phyloP scores from a whole-genome alignment of 2,888 invertebrate genomes.

The Lymantria dispar region DNA sequence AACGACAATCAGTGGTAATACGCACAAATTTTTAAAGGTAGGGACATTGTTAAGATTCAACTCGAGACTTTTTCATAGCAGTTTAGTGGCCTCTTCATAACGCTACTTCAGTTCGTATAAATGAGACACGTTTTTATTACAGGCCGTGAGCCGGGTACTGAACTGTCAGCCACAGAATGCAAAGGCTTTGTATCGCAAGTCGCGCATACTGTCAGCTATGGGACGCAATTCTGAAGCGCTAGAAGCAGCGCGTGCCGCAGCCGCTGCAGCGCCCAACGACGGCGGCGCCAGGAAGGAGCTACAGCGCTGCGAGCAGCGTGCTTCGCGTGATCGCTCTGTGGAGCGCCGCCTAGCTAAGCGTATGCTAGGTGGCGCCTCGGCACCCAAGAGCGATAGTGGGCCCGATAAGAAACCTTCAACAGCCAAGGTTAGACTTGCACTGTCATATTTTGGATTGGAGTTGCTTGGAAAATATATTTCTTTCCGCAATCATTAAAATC shows the following conservation, averaged over 20 bases:
- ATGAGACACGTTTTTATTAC: constrained; percentile 23
- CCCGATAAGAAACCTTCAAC: constrained; percentile 67
- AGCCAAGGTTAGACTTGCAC: constrained; percentile 49
- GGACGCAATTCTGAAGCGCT: constrained; percentile 87
- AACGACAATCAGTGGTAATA: too few species aligned
- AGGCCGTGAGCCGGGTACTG: constrained; percentile 91
- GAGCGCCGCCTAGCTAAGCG: constrained; percentile 76
- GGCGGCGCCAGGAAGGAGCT: constrained; percentile 65
- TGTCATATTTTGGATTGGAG: not conserved
- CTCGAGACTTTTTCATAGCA: too few species aligned
- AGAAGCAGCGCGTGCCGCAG: constrained; percentile 72
- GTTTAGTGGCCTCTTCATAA: too few species aligned
- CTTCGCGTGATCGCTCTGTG: constrained; percentile 69
- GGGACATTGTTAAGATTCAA: too few species aligned
- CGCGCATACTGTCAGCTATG: constrained; percentile 70
- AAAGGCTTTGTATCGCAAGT: constrained; percentile 94
- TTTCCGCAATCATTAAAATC: too few species aligned
- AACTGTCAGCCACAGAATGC: constrained; percentile 93
- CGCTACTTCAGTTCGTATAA: too few species aligned
- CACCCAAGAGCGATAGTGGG: constrained; percentile 19
- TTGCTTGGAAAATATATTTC: too few species aligned
- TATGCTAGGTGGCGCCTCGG: constrained; percentile 58
- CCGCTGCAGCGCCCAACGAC: constrained; percentile 67
- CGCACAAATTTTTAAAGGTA: too few species aligned
- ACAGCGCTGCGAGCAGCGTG: constrained; percentile 56